Evolutionary conservation across 2,888 invertebrate genomes (phyloP), one percentile per base, ranked within the genome.

Genomic region (Ferdinandea cuprea): DNA sequence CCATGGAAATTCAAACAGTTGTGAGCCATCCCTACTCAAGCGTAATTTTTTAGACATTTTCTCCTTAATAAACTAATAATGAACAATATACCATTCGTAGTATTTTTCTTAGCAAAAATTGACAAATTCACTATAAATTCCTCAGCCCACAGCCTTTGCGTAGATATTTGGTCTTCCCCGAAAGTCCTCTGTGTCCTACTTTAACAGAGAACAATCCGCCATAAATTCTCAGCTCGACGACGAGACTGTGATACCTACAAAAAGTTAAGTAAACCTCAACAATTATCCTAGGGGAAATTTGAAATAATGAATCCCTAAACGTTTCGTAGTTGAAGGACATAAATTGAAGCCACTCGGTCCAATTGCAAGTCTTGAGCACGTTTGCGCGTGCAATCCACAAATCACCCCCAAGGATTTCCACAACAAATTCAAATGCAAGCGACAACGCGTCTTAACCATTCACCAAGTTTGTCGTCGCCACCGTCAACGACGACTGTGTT

Each of bases 381-480:
- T 46, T 46, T 37, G 17, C n/a, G 50, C n/a, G 4, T 30, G 8
- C 11, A 50, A 30, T 50, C 30, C n/a, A 13, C 8, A 50, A 28
- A 28, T 40, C 30, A 15, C 30, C 13, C 28, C 30, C 13, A 28
- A 15, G 40, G 56, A 13, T 15, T 35, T 54, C 11, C 35, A 17
- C 17, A 32, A 37, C 35, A 35, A 35, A n/a, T 63, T 35, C 35
- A 50, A 65, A 65, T 50, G 50, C 65, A 37, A 35, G 48, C 48
- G 37, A 25, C 48, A 25, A 25, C 48, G 50, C 37, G 50, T 48
- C 25, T 61, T 46, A 61, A 61, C 30, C 30, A 61, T 19, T 46
- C 32, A 13, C 32, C 40, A 30, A 50, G 50, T n/a, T 30, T 40
- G 21, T 19, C 19, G 6, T 30, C 13, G 15, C 13, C 19, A 13